Evolutionary conservation across 2,113 vertebrate species (phyloP), one percentile per base, ranked within the genome.

Genomic region (Pycnonotus jocosus): DNA sequence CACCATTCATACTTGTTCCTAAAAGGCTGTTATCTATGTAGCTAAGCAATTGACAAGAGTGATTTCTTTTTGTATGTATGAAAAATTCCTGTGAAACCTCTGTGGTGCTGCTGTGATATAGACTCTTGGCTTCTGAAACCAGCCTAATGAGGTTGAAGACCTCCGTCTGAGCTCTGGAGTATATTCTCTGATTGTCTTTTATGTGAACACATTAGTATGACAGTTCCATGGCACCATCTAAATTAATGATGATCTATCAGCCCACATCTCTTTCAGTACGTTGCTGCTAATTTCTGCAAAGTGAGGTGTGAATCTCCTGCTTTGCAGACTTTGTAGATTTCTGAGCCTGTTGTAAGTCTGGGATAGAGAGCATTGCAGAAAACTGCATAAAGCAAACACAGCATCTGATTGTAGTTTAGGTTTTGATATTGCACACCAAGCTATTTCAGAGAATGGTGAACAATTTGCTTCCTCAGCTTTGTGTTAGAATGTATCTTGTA

Each of bases 221-320:
- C 86, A 89, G 77, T 68, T 97, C 81, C 35, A 16, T 93, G 73
- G 70, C 81, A 92, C 77, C 47, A 14, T 81, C 92, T 96, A 94
- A 97, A 97, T 96, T 89, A 97, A 94, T 95, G 93, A 93, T 92
- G 80, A 96, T 96, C 89, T 96, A 80, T 96, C 91, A 93, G 92
- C 84, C 54, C 94, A 94, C 94, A 80, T 80, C 74, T 92, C 50
- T 97, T 95, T 91, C 62, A 92, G 77, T 72, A 11, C n/a, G 48
- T 95, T 96, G 86, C 83, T 85, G 69, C 81, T 97, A 94, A 98
- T 97, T 97, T 97, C 90, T 97, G 81, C 57, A 53, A 92, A 81
- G 80, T 88, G 85, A 95, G 73, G 57, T 84, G 68, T 85, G 88
- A 90, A 72, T 66, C 77, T 89, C 45, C 72, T 69, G 81, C 58